Conservation (phyloP, 2,888 invertebrate species). For the Oeneis ivallda region DNA sequence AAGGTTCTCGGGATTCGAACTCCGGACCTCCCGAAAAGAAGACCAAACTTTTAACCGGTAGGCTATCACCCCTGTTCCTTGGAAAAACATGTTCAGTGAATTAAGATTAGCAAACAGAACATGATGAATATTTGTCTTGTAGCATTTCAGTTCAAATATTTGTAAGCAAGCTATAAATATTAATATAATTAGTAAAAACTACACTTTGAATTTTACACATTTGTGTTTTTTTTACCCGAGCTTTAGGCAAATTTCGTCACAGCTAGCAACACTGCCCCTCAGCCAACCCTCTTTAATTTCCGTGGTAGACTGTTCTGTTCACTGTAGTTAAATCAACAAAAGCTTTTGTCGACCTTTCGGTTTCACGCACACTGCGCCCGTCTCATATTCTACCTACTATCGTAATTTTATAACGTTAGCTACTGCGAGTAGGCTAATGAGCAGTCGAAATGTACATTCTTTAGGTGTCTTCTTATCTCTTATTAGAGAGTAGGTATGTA, state of each 20-base stretch:
- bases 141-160: too few relatives aligned
- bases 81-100: too few relatives aligned
- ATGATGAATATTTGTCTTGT: too few relatives aligned
- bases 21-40: too few relatives aligned
- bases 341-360: slow-evolving; percentile 43
- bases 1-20: too few relatives aligned
- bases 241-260: slow-evolving; percentile 7
- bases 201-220: not conserved
- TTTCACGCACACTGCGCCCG: slow-evolving; percentile 20
- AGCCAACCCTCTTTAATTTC: slow-evolving; percentile 41
- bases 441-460: not conserved
- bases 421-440: not conserved
- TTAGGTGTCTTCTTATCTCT: not conserved
- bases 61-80: too few relatives aligned
- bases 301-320: not conserved
- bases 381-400: slow-evolving; percentile 16
- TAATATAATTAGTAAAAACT: not conserved
- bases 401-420: not conserved
- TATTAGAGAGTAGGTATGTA: not conserved
- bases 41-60: too few relatives aligned
- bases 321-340: slow-evolving; percentile 42
- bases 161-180: not conserved
- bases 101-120: too few relatives aligned
- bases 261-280: slow-evolving; percentile 45
- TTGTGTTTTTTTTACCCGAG: not conserved